Evolutionary conservation across 2,797 vertebrate genomes (phyloP), one percentile per base, ranked within the genome.

Genomic region (Manis javanica): DNA sequence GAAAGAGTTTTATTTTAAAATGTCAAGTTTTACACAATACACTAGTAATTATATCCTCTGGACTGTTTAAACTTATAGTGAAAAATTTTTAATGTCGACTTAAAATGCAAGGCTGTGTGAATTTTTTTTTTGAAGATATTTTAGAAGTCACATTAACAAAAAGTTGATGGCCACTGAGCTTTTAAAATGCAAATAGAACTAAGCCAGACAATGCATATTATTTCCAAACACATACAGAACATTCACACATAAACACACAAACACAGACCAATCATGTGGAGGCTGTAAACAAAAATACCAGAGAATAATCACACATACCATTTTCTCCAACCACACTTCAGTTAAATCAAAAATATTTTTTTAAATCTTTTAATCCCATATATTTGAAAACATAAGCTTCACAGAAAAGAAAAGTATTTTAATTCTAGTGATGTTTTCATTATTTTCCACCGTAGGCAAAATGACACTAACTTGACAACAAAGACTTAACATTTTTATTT

Each of bases 1-100:
- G 12, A 68, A 94, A 82, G 37, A 66, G 49, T 79, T 87, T 92
- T 71, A 91, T 39, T 91, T 78, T 87, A 84, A 83, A 93, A 93
- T 84, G 61, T 79, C 53, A 95, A 84, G 7, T 91, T 86, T 94
- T 90, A 91, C 5, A 95, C 8, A 90, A 84, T 71, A 75, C 2
- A 64, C 74, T 59, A 59, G 12, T 69, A 92, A 85, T 78, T 78
- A 51, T 21, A 87, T 53, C n/a, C 51, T 74, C 21, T 84, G 3
- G 16, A 71, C 34, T 90, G 66, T 88, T 93, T 91, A 89, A 89
- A 74, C 23, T 85, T 88, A 90, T 11, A 71, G 51, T 64, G 37
- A 78, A 94, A 90, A 61, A 34, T 26, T 39, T 79, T 85, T n/a
- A 91, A 49, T 64, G 51, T 93, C 66, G 69, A 72, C 26, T 55